phyloP scores from a whole-genome alignment of 2,888 invertebrate species.

The Acutogordius australiensis region DNA sequence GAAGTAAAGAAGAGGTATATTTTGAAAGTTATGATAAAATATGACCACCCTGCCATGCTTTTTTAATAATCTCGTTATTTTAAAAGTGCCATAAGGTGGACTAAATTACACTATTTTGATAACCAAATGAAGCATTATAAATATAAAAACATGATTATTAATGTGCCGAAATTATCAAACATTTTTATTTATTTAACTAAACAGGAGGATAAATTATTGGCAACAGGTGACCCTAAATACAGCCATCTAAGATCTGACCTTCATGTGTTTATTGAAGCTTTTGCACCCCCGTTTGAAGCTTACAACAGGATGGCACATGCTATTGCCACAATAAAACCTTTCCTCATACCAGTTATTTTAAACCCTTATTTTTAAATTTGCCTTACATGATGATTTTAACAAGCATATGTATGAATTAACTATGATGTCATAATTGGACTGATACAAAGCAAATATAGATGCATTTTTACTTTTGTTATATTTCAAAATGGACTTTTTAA shows the following conservation, averaged over 20 bases:
- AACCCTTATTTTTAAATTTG: too few relatives aligned
- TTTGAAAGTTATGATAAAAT: background rate
- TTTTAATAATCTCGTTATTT: too few relatives aligned
- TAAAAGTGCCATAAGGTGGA: background rate
- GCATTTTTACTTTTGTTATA: too few relatives aligned
- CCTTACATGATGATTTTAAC: too few relatives aligned
- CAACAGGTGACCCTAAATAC: constrained; percentile 7
- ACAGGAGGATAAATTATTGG: background rate
- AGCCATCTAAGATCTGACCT: background rate
- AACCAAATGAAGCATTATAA: background rate
- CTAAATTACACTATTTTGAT: background rate
- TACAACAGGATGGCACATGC: background rate
- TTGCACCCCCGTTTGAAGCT: constrained; percentile 1
- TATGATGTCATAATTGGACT: too few relatives aligned
- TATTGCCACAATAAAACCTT: background rate
- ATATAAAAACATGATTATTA: background rate
- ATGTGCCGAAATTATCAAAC: constrained; percentile 4
- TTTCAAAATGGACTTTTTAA: too few relatives aligned
- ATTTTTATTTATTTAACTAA: background rate
- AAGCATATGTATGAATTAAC: too few relatives aligned
- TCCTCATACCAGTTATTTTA: constrained; percentile 6
- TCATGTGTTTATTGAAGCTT: background rate
- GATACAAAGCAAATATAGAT: too few relatives aligned
- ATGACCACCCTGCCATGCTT: too few relatives aligned
- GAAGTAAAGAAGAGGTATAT: constrained; percentile 10